Base-by-base conservation (phyloP, 2,113 vertebrate species). In the Dasypus novemcinctus region DNA sequence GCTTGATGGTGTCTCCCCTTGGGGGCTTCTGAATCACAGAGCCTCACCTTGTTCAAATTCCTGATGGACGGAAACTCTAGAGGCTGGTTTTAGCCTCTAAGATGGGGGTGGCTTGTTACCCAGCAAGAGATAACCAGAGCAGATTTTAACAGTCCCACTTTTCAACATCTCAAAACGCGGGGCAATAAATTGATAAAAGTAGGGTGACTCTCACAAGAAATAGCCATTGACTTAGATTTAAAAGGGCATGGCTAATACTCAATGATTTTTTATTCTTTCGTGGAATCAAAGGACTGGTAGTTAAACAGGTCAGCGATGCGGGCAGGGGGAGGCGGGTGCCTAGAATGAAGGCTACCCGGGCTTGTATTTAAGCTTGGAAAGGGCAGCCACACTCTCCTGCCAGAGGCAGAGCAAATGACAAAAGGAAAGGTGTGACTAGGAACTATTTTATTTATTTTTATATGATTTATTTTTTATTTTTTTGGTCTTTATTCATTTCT, bases 21-120 rank as follows among this genome's bases (percentile, higher is more conserved):
- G 8, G 0, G 18, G 41, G 46, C 63, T 36, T 17, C 11, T 49
- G 17, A 41, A 69, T 68, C 27, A 2, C 0, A 0, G 36, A 0
- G 36, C 20, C 2, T 29, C 3, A 29, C 63, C 64, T 27, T 33
- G 13, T 21, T 31, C 36, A 33, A 21, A 33, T 11, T 43, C 14
- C 61, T 15, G 23, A 17, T 6, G 12, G 7, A 23, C 1, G 2
- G 13, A 17, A 69, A 18, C n/a, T 1, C 9, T 17, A 5, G 46
- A 18, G 8, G 7, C 23, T 38, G 87, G 36, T 15, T 80, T 41
- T 43, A 3, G 36, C 36, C 21, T 2, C n/a, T 6, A 15, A 10
- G 43, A 4, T 2, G 33, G 49, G 7, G 36, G 41, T 52, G 36
- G 33, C 38, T 66, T 78, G 59, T 29, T 61, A 52, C 33, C 61